Base-by-base conservation (phyloP, 2,797 vertebrate species). In the Peromyscus eremicus region DNA sequence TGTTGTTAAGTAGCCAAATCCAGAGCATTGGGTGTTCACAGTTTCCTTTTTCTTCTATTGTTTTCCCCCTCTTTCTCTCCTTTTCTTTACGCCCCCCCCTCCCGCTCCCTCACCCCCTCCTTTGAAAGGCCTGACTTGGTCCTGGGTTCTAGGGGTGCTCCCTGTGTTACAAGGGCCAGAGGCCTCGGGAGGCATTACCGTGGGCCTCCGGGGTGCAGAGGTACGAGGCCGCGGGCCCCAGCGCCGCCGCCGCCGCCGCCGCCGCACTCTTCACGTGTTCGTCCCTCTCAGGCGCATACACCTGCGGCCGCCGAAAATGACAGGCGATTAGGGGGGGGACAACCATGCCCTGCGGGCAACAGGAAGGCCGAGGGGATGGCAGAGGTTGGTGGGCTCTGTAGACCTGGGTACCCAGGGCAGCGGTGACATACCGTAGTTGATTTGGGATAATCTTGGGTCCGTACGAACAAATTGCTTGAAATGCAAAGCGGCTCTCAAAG, bases 211-310 rank as follows among this genome's bases (percentile, higher is more conserved):
- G 97, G 96, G 98, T 98, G 98, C 99, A 99, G 49, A 99, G 98
- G 97, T 99, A 99, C 97, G 99, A 98, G 77, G 98, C 88, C 27
- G 92, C 94, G 49, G 98, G 98, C 89, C 98, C 98, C 91, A 98
- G 97, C 92, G 76, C 94, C 37, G 98, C 97, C 94, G 98, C 86
- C 12, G 98, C 86, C 12, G 98, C 97, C 92, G 98, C 97, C 4
- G 77, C 46, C 14, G 85, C 25, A 81, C 98, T 98, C 97, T 98
- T 99, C 98, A 98, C 97, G 52, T 98, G 98, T 37, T 98, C 98
- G 57, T 99, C 99, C 98, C 99, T 98, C 97, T 99, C 99, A 92
- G 98, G 98, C 40, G 98, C 95, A 97, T 99, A 99, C 98, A 99
- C 99, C 99, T 99, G 98, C 98, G 97, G 98, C 97, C 98, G 32